These are phyloP conservation scores for Zelostemma sp. DNA, from an alignment of 1,140 invertebrate genomes.

Conservation along the genomic window DNA sequence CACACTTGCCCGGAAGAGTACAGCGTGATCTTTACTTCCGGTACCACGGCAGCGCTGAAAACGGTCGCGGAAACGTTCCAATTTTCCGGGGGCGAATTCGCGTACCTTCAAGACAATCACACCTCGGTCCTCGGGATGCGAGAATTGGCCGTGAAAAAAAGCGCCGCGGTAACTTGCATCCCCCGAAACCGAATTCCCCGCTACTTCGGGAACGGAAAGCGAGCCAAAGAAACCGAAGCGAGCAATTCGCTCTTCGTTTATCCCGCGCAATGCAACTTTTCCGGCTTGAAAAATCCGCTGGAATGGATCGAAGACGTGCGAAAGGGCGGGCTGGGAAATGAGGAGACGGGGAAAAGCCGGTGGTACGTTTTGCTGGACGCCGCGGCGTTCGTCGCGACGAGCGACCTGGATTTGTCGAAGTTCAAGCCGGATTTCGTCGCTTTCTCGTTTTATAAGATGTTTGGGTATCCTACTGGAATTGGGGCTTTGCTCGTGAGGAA, in stretches of 20 bases:
- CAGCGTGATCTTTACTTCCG: constrained; percentile 90
- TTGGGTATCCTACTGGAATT: constrained; percentile 95
- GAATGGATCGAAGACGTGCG: constrained; percentile 79
- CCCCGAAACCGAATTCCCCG: constrained; percentile 58
- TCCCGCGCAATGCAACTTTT: constrained; percentile 96
- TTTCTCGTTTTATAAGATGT: constrained; percentile 98
- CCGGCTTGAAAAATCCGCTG: constrained; percentile 89
- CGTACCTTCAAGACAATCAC: constrained; percentile 92
- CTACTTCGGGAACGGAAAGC: too few species aligned
- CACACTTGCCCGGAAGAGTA: constrained; percentile 86
- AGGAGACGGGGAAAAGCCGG: constrained; percentile 55
- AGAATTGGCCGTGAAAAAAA: constrained; percentile 73
- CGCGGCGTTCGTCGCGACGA: constrained; percentile 85
- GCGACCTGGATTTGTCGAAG: constrained; percentile 79
- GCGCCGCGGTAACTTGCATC: constrained; percentile 71
- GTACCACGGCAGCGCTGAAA: constrained; percentile 88
- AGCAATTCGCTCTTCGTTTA: constrained; percentile 84
- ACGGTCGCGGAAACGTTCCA: constrained; percentile 86
- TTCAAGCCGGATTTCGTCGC: constrained; percentile 90
- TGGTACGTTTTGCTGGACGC: constrained; percentile 92
- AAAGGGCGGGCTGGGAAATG: constrained; percentile 72
- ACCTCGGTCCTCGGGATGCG: constrained; percentile 95
- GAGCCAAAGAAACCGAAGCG: not conserved
- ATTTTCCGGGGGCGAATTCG: constrained; percentile 77
- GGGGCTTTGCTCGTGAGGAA: constrained; percentile 89